phyloP scores from a whole-genome alignment of 2,888 invertebrate species.

The Chalcis sispes region DNA sequence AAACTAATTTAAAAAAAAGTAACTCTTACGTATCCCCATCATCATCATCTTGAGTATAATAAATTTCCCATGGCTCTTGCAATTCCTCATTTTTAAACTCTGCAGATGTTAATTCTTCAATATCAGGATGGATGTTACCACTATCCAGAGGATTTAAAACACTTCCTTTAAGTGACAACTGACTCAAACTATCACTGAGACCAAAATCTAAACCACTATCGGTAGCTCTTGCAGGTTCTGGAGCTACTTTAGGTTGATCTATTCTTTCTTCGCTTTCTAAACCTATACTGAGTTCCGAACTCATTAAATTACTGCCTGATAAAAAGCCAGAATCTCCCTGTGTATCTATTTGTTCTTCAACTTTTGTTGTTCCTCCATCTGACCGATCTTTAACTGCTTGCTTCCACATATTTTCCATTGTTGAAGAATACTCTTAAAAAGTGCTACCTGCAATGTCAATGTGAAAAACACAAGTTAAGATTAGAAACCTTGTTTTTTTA shows the following conservation, averaged over 20 bases:
- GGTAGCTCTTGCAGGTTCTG: constrained; percentile 63
- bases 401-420: constrained; percentile 45
- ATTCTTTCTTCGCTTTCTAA: constrained; percentile 23
- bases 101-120: constrained; percentile 25
- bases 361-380: constrained; percentile 14
- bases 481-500: constrained; percentile 28
- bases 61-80: constrained; percentile 78
- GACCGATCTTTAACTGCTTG: constrained; percentile 1
- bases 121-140: constrained; percentile 36
- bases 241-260: constrained; percentile 33
- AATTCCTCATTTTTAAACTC: constrained; percentile 6
- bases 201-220: constrained; percentile 83
- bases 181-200: constrained; percentile 81
- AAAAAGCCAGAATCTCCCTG: constrained; percentile 71
- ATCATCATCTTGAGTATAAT: constrained; percentile 87
- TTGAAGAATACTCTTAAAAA: neutral
- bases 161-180: constrained; percentile 77
- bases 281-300: constrained; percentile 58
- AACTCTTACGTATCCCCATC: constrained; percentile 92
- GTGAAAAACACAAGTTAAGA: constrained; percentile 13
- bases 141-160: constrained; percentile 60
- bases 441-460: constrained; percentile 25
- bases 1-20: neutral
- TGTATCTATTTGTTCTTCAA: constrained; percentile 57
- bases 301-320: constrained; percentile 64